phyloP scores from a whole-genome alignment of 2,888 invertebrate genomes.

The Thyatira batis region DNA sequence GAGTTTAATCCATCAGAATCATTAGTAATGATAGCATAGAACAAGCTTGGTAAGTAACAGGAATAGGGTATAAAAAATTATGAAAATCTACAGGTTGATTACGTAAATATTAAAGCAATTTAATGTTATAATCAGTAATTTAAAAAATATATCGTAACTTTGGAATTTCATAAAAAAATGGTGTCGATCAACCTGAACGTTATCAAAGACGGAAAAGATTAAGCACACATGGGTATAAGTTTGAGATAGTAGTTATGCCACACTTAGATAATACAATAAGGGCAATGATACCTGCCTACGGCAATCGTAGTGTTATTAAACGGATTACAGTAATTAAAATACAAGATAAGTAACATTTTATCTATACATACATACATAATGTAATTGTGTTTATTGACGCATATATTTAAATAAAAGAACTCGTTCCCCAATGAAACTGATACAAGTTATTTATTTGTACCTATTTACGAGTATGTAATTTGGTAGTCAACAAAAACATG shows the following conservation, averaged over 20 bases:
- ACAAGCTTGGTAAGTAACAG: not conserved
- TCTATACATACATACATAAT: not conserved
- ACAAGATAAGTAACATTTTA: not conserved
- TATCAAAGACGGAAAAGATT: slow-evolving; percentile 48
- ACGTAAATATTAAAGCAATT: not conserved
- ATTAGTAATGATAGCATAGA: not conserved
- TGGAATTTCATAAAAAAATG: slow-evolving; percentile 18
- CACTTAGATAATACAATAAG: slow-evolving; percentile 35
- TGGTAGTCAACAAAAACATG: too few relatives aligned
- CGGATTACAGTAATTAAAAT: not conserved
- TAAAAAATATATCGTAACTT: not conserved
- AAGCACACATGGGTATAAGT: slow-evolving; percentile 30
- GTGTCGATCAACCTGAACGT: slow-evolving; percentile 36
- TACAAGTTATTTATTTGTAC: too few relatives aligned
- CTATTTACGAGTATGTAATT: too few relatives aligned
- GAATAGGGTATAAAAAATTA: not conserved
- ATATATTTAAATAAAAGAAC: too few relatives aligned
- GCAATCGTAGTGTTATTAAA: not conserved
- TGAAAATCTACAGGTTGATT: not conserved
- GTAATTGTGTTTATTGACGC: not conserved
- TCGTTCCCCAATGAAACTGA: too few relatives aligned
- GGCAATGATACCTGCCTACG: slow-evolving; percentile 9
- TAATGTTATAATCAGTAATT: not conserved
- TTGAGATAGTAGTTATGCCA: slow-evolving; percentile 24
- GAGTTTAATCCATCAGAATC: not conserved